These are phyloP conservation scores for Prunella strophiata DNA, from an alignment of 2,797 vertebrate genomes.

Conservation along the genomic window DNA sequence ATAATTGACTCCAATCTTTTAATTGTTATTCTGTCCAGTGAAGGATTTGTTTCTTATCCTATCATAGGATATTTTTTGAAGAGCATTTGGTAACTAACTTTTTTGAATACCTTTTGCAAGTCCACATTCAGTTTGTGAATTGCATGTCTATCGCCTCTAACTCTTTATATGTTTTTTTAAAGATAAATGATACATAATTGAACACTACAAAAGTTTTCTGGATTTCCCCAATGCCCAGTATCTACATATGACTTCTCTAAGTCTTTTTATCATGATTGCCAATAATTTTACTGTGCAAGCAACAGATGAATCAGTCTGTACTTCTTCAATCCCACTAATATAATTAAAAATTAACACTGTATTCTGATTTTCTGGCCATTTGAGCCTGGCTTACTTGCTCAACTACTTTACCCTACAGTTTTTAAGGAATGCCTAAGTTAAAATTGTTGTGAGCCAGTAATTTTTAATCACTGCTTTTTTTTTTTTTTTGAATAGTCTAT, in stretches of 20 bases:
- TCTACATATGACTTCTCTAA: background rate
- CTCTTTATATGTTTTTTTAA: background rate
- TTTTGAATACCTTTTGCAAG: background rate
- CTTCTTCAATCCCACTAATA: background rate
- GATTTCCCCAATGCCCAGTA: background rate
- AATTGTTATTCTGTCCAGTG: background rate
- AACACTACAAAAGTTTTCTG: background rate
- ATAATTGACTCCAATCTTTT: background rate
- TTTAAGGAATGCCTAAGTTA: background rate
- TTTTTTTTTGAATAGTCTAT: background rate
- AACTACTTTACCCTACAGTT: background rate
- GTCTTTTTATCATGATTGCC: background rate
- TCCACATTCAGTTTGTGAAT: background rate
- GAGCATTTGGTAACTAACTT: background rate
- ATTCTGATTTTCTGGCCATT: background rate
- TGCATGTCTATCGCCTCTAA: background rate
- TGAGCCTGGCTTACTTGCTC: background rate
- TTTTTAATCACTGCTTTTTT: background rate
- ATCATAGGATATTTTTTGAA: background rate
- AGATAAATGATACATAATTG: no score
- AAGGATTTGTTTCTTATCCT: background rate
- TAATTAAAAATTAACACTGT: background rate
- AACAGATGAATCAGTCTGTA: background rate
- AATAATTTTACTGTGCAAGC: background rate
- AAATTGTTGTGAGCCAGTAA: background rate